phyloP scores from a whole-genome alignment of 1,140 invertebrate species.

The Cyclargus thomasi region DNA sequence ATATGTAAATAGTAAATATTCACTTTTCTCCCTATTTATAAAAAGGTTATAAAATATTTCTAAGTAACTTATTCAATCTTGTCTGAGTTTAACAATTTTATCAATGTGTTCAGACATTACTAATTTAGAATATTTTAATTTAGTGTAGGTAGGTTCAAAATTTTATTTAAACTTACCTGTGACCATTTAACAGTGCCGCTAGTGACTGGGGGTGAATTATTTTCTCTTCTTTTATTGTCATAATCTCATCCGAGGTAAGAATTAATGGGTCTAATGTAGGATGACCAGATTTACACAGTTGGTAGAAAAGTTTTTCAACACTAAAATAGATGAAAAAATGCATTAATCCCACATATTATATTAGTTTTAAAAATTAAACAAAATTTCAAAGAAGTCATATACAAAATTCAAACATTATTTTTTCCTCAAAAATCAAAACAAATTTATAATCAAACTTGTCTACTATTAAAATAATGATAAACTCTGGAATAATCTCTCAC shows the following conservation, averaged over 20 bases:
- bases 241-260: conserved; percentile 80
- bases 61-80: too few species aligned
- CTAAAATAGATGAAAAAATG: conserved; percentile 71
- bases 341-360: too few species aligned
- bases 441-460: background rate
- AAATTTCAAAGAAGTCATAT: too few species aligned
- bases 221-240: conserved; percentile 86
- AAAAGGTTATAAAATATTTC: too few species aligned
- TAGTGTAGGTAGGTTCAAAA: too few species aligned
- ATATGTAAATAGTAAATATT: too few species aligned
- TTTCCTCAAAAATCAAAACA: background rate
- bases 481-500: background rate
- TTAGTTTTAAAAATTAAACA: too few species aligned
- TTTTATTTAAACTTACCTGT: conserved; percentile 86
- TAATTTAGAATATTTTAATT: too few species aligned
- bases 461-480: background rate
- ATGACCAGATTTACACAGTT: conserved; percentile 87
- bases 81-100: too few species aligned
- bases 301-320: conserved; percentile 89
- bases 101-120: too few species aligned
- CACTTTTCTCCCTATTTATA: too few species aligned
- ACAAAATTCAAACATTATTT: too few species aligned
- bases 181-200: conserved; percentile 88
- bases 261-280: conserved; percentile 88
- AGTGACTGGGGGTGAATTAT: conserved; percentile 84